Base-by-base conservation (phyloP, 2,797 vertebrate species). In the Coluber constrictor region DNA sequence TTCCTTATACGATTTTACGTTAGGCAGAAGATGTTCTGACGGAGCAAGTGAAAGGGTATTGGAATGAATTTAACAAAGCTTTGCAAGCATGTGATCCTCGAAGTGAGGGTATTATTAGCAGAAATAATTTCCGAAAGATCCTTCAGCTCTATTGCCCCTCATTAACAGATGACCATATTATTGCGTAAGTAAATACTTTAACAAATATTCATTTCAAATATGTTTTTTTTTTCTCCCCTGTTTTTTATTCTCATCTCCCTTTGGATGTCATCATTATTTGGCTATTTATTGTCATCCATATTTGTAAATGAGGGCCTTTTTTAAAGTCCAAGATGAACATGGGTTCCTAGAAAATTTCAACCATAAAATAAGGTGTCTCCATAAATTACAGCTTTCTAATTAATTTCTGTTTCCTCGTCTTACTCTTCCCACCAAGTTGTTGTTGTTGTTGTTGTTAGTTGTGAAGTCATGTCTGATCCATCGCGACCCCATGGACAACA, bases 21-120 rank as follows among this genome's bases (percentile, higher is more conserved):
- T 90, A 98, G 96, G 94, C 97, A 90, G 96, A 97, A 83, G 95
- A 95, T 56, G 94, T 96, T 20, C 92, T 97, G 74, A 92, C 90
- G 9, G 96, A 97, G 4, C 93, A 97, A 23, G 79, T 98, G 27
- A 60, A 60, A 20, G 94, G 96, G 91, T 97, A 97, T 3, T 91
- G 86, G 86, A 88, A 94, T 43, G 92, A 94, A 29, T 97, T 98
- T 70, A 47, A 51, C 5, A 92, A 92, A 55, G 66, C 89, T 93
- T 93, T 98, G n/a, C 93, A 74, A 18, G 94, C 94, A 9, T 94
- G 57, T 88, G 97, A 97, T 95, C 61, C 92, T 20, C 90, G 93
- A 2, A 86, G 56, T 86, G 94, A 94, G 0, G 97, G 96, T 20
- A 91, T 25, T 1, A 43, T 97, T 55, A 93, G 63, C 29, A 95